Evolutionary conservation across 2,888 invertebrate species (phyloP).

Genomic region (Oegoconia quadripuncta): DNA sequence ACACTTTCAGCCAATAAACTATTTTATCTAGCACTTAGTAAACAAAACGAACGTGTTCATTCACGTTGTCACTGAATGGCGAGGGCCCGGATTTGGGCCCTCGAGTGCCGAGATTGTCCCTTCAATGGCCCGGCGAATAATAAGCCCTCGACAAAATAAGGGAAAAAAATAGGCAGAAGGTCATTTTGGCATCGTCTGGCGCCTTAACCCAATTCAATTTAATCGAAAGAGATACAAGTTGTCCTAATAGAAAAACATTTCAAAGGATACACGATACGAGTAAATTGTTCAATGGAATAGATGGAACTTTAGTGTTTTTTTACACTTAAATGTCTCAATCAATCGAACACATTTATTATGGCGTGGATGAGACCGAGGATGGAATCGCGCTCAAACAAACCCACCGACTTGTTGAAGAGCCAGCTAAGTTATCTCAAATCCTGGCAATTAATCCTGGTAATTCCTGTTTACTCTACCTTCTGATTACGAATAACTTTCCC

Average conservation of each 20-base stretch:
- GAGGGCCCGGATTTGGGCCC: slow-evolving; percentile 7
- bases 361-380: too few species aligned
- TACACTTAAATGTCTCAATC: too few species aligned
- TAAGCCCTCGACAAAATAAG: slow-evolving; percentile 11
- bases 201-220: slow-evolving; percentile 4
- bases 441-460: too few species aligned
- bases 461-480: too few species aligned
- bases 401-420: too few species aligned
- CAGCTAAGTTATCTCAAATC: too few species aligned
- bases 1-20: slow-evolving; percentile 8
- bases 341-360: too few species aligned
- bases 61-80: slow-evolving; percentile 13
- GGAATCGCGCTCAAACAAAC: too few species aligned
- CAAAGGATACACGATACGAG: too few species aligned
- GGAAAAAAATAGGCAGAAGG: slow-evolving; percentile 3
- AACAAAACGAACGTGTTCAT: slow-evolving; percentile 11
- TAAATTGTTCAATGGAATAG: too few species aligned
- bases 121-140: slow-evolving; percentile 13
- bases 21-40: slow-evolving; percentile 13
- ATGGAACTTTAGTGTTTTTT: too few species aligned
- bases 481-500: too few species aligned
- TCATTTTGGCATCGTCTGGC: slow-evolving; percentile 8
- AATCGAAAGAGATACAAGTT: slow-evolving; percentile 3
- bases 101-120: slow-evolving; percentile 14
- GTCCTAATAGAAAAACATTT: neutral